Base-by-base conservation (phyloP, 2,888 invertebrate species). In the Phyllotreta cruciferae region DNA sequence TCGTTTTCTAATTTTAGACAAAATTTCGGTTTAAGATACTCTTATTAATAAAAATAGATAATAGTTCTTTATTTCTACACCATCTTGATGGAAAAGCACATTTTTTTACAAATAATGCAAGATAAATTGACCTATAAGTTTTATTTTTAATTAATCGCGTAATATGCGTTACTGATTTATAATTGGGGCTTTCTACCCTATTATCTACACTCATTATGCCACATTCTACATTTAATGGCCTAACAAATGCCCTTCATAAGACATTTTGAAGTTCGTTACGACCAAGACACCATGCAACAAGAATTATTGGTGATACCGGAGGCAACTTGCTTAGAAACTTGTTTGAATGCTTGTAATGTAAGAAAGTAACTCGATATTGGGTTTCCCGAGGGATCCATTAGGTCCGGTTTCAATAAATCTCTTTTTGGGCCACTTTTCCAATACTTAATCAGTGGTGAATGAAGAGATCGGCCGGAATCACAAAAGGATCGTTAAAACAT, bases 351-450 rank as follows among this genome's bases (percentile, higher is more conserved):
- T 44, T 1, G 44, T 44, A n/a, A 44, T 11, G 14, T 44, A 44
- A 44, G 44, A 44, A 44, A 44, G 10, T 44, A 44, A 44, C 44
- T 44, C 44, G 44, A 13, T 44, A 44, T 10, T 44, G 14, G 14
- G 44, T 4, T 14, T 11, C 44, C 14, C 44, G 14, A 10, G 44
- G 10, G 44, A 44, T 13, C 9, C 7, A 44, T 44, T 44, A 44
- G n/a, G 44, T 44, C 44, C 44, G 44, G 44, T n/a, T 44, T 11
- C 11, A 44, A 44, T 44, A 44, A 44, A 44, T 44, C 44, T 44
- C n/a, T 11, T 44, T 44, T 44, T 11, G 44, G 44, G 44, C 13
- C 10, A 11, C 11, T 44, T 44, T 44, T 44, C 44, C 44, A 4
- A 44, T 44, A 44, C n/a, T 44, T 44, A 44, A 44, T 44, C 44